Base-by-base conservation (phyloP, 2,888 invertebrate genomes). In the Mesorhabditis sp. region DNA sequence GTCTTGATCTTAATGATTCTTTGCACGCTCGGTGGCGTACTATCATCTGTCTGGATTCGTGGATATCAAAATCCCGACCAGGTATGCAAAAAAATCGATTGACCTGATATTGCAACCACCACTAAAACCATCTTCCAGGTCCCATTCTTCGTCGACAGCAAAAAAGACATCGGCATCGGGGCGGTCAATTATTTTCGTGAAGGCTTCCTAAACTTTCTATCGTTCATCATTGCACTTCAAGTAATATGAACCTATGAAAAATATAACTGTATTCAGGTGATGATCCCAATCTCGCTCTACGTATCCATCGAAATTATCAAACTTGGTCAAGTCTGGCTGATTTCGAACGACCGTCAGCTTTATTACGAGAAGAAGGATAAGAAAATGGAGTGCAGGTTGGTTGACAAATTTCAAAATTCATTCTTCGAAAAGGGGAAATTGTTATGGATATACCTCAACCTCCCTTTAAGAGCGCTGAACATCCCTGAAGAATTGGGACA, bases 401-500 rank as follows among this genome's bases (percentile, higher is more conserved):
- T n/a, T 50, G n/a, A 13, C n/a, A n/a, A n/a, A 50, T 50, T 2
- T 62, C 4, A 6, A 28, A 62, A 41, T 13, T 61, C n/a, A 65
- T 15, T 15, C 41, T 58, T 42, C 15, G 43, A 63, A 4, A 63
- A 15, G 63, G 15, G 10, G 15, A 10, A 10, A 58, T 7, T 2
- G 10, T 58, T 13, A 45, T 61, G 45, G 58, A 58, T 13, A 10
- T 62, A 28, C 4, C 50, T 4, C 15, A 45, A 4, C 13, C 6
- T 45, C 15, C 4, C 42, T 63, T 69, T 67, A 43, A 71, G 81
- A 65, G 81, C 81, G 0, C 65, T 81, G 62, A 96, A 97, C 87
- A 95, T 97, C 76, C 94, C 95, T 0, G 96, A 97, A 87, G 95
- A 97, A 87, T 89, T 97, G 80, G 97, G 96, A 2, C 95, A 96